These are phyloP conservation scores for Ametastegia equiseti DNA, from an alignment of 2,888 invertebrate genomes.

Conservation along the genomic window DNA sequence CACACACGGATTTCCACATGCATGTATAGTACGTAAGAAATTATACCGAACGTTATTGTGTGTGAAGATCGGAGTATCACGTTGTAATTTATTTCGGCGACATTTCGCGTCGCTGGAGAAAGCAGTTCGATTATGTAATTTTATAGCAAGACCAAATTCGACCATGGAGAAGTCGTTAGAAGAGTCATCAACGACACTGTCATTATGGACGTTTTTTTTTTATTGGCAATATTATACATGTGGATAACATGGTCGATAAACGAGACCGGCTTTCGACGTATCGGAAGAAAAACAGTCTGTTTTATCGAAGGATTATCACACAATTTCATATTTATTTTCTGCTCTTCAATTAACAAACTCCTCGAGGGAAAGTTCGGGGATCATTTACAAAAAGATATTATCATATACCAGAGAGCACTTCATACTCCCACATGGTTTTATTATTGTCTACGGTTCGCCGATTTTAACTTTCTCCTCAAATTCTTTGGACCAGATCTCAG, in stretches of 20 bases:
- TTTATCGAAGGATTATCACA: too few species aligned
- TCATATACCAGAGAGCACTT: neutral
- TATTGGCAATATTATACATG: too few species aligned
- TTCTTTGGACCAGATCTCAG: neutral
- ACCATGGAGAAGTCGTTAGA: neutral
- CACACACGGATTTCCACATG: neutral
- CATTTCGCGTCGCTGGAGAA: conserved; percentile 5
- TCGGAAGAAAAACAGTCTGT: neutral
- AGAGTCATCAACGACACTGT: neutral
- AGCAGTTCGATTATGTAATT: conserved; percentile 14
- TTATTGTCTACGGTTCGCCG: conserved; percentile 6
- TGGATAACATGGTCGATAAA: neutral
- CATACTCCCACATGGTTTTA: conserved; percentile 32
- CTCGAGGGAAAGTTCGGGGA: neutral
- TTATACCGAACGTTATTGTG: neutral
- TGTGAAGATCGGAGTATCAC: neutral
- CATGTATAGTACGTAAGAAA: neutral
- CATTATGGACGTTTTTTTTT: neutral
- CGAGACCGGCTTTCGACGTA: too few species aligned
- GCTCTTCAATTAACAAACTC: neutral
- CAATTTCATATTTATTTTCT: neutral
- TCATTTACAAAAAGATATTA: neutral
- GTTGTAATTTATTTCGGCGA: conserved; percentile 1
- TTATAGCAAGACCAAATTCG: neutral
- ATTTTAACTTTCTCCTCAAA: conserved; percentile 37